phyloP scores from a whole-genome alignment of 1,140 invertebrate species.

The Rhynchophorus ferrugineus region DNA sequence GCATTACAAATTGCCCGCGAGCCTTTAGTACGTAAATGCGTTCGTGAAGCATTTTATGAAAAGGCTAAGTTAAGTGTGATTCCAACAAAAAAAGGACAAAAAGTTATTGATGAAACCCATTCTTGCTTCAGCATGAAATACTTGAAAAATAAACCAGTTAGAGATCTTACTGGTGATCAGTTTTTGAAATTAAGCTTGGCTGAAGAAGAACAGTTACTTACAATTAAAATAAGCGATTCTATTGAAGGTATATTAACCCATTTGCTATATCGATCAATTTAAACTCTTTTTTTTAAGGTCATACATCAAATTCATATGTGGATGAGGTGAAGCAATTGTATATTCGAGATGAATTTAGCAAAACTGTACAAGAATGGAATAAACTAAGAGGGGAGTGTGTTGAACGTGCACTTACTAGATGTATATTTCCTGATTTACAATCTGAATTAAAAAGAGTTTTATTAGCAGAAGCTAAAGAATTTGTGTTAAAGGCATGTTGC shows the following conservation, averaged over 20 bases:
- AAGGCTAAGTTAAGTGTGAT: constrained; percentile 72
- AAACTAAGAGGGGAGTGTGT: constrained; percentile 78
- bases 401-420: constrained; percentile 77
- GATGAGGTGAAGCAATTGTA: constrained; percentile 90
- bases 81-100: constrained; percentile 87
- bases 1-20: constrained; percentile 89
- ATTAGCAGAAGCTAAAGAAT: constrained; percentile 82
- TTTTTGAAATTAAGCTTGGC: constrained; percentile 79
- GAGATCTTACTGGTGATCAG: constrained; percentile 82
- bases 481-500: constrained; percentile 75
- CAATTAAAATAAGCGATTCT: constrained; percentile 61
- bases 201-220: constrained; percentile 80
- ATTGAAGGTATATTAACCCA: constrained; percentile 55
- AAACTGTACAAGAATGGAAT: constrained; percentile 96
- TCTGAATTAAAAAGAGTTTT: constrained; percentile 80
- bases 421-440: constrained; percentile 83
- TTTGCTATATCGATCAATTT: no score
- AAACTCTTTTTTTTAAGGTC: constrained; percentile 6
- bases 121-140: constrained; percentile 87
- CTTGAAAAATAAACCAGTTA: constrained; percentile 89
- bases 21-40: constrained; percentile 76
- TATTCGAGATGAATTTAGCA: constrained; percentile 89
- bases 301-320: constrained; percentile 68
- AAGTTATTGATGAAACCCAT: constrained; percentile 92
- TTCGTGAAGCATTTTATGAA: constrained; percentile 87